Evolutionary conservation across 1,140 invertebrate species (phyloP).

Genomic region (Calycopis cecrops): DNA sequence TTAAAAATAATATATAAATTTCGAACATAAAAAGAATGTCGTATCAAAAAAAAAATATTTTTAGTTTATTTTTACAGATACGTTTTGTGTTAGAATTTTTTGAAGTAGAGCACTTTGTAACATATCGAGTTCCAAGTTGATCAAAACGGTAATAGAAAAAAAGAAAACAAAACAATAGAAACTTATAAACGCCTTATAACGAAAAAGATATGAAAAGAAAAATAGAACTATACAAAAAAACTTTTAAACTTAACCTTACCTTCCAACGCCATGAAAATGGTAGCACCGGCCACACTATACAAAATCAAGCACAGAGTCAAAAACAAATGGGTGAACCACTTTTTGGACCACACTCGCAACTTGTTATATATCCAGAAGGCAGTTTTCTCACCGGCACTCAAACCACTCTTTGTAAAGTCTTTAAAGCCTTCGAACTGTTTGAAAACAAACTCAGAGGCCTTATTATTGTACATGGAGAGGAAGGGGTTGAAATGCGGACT

Average conservation of each 20-base stretch:
- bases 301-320: constrained; percentile 84
- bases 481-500: constrained; percentile 74
- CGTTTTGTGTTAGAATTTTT: no score
- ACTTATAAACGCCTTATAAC: no score
- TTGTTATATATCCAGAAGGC: constrained; percentile 88
- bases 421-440: constrained; percentile 85
- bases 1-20: no score
- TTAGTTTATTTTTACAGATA: no score
- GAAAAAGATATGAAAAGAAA: neutral
- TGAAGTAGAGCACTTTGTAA: no score
- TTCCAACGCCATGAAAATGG: constrained; percentile 85
- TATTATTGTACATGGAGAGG: constrained; percentile 77
- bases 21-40: no score
- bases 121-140: no score
- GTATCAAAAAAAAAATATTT: no score
- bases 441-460: constrained; percentile 84
- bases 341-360: constrained; percentile 83
- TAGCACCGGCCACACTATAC: constrained; percentile 87
- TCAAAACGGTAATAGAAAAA: no score
- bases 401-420: constrained; percentile 86
- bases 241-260: constrained; percentile 66
- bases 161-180: no score
- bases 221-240: neutral
- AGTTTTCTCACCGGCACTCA: constrained; percentile 87
- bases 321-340: constrained; percentile 93